phyloP scores from a whole-genome alignment of 2,888 invertebrate genomes.

The Aethes cnicana region DNA sequence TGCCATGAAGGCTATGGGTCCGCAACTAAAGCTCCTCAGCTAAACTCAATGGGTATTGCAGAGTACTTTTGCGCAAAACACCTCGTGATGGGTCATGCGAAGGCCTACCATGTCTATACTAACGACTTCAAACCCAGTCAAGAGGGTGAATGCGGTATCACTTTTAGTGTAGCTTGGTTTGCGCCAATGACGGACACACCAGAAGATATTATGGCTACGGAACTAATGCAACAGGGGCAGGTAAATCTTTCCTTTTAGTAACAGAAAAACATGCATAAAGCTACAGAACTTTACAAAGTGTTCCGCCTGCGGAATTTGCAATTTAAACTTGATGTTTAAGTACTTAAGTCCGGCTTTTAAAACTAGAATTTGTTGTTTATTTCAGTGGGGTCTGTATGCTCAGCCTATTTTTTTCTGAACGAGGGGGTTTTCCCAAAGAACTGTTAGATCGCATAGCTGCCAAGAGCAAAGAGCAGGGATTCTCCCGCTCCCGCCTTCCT shows the following conservation, averaged over 20 bases:
- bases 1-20: constrained; percentile 26
- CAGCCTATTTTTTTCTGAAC: constrained; percentile 74
- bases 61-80: constrained; percentile 79
- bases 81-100: constrained; percentile 79
- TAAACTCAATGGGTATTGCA: constrained; percentile 56
- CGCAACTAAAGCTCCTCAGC: constrained; percentile 48
- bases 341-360: too few species aligned
- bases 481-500: constrained; percentile 65
- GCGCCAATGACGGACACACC: constrained; percentile 47
- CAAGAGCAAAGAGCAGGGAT: constrained; percentile 68
- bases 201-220: constrained; percentile 52
- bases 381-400: constrained; percentile 69
- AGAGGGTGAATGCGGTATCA: constrained; percentile 37
- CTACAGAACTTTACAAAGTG: too few species aligned
- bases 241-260: too few species aligned
- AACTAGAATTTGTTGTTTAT: constrained; percentile 23
- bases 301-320: not conserved
- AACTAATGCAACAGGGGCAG: constrained; percentile 37
- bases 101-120: constrained; percentile 76
- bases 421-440: constrained; percentile 79
- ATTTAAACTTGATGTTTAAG: not conserved
- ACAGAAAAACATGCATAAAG: too few species aligned
- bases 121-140: constrained; percentile 54
- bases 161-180: constrained; percentile 33
- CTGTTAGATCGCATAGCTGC: constrained; percentile 64